phyloP scores from a whole-genome alignment of 2,797 vertebrate genomes.

The Pangasius macronema region DNA sequence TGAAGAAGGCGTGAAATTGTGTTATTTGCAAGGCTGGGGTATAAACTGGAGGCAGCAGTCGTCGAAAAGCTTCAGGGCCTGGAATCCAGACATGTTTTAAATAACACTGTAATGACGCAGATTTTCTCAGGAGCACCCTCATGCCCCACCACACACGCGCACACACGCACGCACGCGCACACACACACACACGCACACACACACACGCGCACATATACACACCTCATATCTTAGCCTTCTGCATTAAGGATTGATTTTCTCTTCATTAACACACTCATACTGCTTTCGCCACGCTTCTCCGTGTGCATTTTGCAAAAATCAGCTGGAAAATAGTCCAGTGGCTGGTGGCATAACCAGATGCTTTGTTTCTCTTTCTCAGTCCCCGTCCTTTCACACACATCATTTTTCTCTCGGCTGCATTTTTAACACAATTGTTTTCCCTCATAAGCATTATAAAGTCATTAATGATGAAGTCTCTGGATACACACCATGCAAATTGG shows the following conservation, averaged over 20 bases:
- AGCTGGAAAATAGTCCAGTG: slow-evolving; percentile 76
- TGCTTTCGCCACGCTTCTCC: slow-evolving; percentile 73
- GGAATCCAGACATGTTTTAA: slow-evolving; percentile 67
- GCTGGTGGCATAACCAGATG: slow-evolving; percentile 50
- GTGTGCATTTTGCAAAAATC: slow-evolving; percentile 75
- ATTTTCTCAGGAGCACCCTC: slow-evolving; percentile 59
- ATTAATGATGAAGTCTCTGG: slow-evolving; percentile 67
- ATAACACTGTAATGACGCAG: slow-evolving; percentile 72
- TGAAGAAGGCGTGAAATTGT: slow-evolving; percentile 76
- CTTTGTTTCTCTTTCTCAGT: slow-evolving; percentile 41
- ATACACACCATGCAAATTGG: slow-evolving; percentile 78
- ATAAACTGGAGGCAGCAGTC: slow-evolving; percentile 71
- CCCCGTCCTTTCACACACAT: not conserved
- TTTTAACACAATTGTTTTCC: slow-evolving; percentile 37
- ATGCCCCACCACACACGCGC: slow-evolving; percentile 13
- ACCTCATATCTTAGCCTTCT: slow-evolving; percentile 61
- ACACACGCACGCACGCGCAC: slow-evolving; percentile 44
- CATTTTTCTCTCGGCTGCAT: slow-evolving; percentile 1
- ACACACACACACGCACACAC: slow-evolving; percentile 45
- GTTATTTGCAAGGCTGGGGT: slow-evolving; percentile 67
- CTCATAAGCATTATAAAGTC: slow-evolving; percentile 69
- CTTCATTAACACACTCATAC: slow-evolving; percentile 76
- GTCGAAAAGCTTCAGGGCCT: slow-evolving; percentile 58
- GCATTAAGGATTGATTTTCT: slow-evolving; percentile 71
- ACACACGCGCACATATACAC: slow-evolving; percentile 23